Conservation (phyloP, 2,888 invertebrate genomes). For the Epirrhoe alternata region DNA sequence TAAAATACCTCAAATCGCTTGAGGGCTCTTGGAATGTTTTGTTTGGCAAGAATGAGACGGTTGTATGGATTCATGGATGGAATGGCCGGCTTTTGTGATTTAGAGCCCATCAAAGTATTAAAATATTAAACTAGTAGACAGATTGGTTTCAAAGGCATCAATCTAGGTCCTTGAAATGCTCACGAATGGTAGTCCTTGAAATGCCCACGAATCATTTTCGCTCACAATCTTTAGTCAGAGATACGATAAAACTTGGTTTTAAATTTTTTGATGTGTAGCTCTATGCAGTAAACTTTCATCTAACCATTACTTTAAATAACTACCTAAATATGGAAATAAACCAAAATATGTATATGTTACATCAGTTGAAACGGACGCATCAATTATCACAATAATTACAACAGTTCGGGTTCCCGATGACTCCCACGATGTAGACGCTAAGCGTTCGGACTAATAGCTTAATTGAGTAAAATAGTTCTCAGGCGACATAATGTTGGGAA, state of each 20-base stretch:
- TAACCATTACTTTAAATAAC: conserved; percentile 9
- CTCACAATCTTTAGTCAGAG: no score
- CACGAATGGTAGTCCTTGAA: no score
- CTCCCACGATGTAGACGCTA: conserved; percentile 39
- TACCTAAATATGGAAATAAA: neutral
- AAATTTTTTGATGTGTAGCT: no score
- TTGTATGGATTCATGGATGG: conserved; percentile 6
- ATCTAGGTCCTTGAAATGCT: no score
- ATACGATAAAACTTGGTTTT: no score
- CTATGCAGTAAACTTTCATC: conserved; percentile 8
- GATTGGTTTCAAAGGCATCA: no score
- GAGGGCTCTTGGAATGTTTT: conserved; percentile 23
- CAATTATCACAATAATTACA: conserved; percentile 50
- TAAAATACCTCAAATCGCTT: conserved; percentile 50
- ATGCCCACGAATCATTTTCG: no score
- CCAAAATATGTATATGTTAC: conserved; percentile 26
- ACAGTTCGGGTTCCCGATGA: conserved; percentile 25
- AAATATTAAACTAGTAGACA: neutral
- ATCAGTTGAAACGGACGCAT: conserved; percentile 27
- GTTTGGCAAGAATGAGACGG: conserved; percentile 12
- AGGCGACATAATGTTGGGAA: conserved; percentile 32
- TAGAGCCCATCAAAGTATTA: neutral
- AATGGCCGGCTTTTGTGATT: conserved; percentile 2
- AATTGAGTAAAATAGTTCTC: conserved; percentile 32
- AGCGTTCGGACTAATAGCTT: conserved; percentile 34